Percentiles rank a stretch among this genome's conserved stretches.
phyloP scores from a whole-genome alignment of 2,113 vertebrate species.

The Pomatostomus ruficeps region DNA sequence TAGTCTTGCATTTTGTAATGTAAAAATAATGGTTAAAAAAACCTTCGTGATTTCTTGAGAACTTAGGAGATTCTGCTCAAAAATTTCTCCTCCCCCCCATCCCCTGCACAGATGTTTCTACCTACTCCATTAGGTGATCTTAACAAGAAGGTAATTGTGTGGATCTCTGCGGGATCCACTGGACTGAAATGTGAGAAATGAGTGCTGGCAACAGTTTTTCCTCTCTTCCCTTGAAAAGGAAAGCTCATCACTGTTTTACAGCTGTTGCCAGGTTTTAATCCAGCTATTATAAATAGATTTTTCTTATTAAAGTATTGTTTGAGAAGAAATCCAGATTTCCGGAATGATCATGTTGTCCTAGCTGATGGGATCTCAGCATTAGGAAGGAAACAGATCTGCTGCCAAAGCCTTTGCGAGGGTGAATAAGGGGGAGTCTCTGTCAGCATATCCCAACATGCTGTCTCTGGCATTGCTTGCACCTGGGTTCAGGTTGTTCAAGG shows the following conservation, averaged over 20 bases:
- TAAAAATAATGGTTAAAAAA: neutral
- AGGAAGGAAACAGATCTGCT: neutral
- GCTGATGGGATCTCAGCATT: neutral
- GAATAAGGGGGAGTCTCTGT: neutral
- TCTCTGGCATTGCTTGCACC: neutral
- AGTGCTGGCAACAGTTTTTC: neutral
- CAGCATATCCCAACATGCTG: neutral
- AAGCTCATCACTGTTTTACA: neutral
- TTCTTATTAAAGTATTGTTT: neutral
- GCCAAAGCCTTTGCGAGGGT: neutral
- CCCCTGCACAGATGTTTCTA: neutral
- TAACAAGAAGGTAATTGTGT: neutral
- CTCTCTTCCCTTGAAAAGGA: neutral
- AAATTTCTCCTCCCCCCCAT: neutral
- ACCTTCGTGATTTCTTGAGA: neutral
- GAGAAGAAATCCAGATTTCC: neutral
- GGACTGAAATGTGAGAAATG: neutral
- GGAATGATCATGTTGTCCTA: neutral
- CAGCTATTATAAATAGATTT: neutral
- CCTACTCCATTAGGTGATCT: neutral
- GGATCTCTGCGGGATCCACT: neutral
- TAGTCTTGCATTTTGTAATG: neutral
- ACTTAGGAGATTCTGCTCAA: neutral
- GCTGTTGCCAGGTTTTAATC: neutral
- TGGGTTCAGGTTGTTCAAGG: neutral